Base-by-base conservation (phyloP, 2,797 vertebrate species). In the Melanogrammus aeglefinus region DNA sequence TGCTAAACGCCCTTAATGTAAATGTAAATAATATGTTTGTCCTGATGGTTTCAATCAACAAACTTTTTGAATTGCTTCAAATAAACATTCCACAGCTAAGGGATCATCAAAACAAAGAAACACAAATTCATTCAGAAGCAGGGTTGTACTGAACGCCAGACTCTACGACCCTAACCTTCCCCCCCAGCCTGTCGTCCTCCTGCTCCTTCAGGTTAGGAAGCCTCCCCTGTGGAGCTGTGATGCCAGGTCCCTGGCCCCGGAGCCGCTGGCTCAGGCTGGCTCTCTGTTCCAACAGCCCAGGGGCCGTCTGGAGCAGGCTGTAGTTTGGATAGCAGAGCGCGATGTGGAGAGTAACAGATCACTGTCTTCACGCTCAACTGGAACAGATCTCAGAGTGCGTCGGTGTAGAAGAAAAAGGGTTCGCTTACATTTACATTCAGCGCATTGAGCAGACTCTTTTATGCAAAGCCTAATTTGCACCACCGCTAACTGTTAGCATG, bases 201-300 rank as follows among this genome's bases (percentile, higher is more conserved):
- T 92, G 88, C 90, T n/a, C 83, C 87, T 84, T 87, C 88, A 85
- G 82, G 90, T 93, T 92, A 92, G 93, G 91, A 90, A 94, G 91
- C 88, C 83, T 87, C 83, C 88, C 86, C 81, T 79, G 12, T 51
- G 47, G 35, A 36, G 35, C 35, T 36, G 35, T 21, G 47, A 21
- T 21, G 47, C 47, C 35, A 7, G 35, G 35, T 6, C 35, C 47
- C 47, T 18, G 47, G 16, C 31, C 31, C 31, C 14, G 47, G 10
- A 4, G 3, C 18, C 3, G 57, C 57, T 9, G 57, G 44, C 44
- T 47, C 57, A 2, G 57, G 44, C 44, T 47, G 44, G 12, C 3
- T 3, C 12, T 47, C 47, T 21, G 47, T 18, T 57, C 16, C 18
- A 47, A 57, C 47, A 21, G 47, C 47, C 47, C 14, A 39, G 38